phyloP scores from a whole-genome alignment of 1,140 invertebrate species.

The Heliothis subflexa region DNA sequence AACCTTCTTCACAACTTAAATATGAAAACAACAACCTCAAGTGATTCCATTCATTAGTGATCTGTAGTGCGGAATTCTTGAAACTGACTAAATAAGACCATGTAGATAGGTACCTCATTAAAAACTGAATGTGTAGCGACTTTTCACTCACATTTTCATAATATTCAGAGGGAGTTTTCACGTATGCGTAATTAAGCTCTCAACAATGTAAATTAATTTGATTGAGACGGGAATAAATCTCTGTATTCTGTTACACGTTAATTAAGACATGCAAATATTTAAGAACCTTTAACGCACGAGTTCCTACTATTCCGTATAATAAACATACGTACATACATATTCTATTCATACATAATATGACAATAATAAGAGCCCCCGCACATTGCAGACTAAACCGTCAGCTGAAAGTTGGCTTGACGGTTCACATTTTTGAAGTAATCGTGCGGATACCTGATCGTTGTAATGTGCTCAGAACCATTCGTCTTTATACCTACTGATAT shows the following conservation, averaged over 20 bases:
- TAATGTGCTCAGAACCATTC: too few species aligned
- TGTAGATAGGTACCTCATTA: conserved; percentile 20
- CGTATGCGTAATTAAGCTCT: conserved; percentile 5
- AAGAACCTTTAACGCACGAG: conserved; percentile 32
- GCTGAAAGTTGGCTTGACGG: too few species aligned
- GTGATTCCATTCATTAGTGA: conserved; percentile 3
- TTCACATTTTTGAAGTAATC: too few species aligned
- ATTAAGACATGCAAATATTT: conserved; percentile 46
- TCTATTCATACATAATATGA: background rate
- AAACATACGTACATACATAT: background rate
- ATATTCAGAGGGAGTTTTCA: conserved; percentile 7
- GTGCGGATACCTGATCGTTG: too few species aligned
- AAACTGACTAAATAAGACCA: conserved; percentile 9
- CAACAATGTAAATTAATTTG: conserved; percentile 30
- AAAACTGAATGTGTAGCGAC: conserved; percentile 9
- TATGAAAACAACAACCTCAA: background rate
- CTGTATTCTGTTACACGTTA: conserved; percentile 32
- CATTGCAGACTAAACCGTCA: too few species aligned
- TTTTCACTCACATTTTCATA: conserved; percentile 21
- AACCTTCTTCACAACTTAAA: too few species aligned
- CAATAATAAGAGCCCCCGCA: too few species aligned
- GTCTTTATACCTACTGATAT: too few species aligned
- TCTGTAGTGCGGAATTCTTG: conserved; percentile 3
- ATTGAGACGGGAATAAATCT: conserved; percentile 26
- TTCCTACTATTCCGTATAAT: background rate